Conservation (phyloP, 2,113 vertebrate species). For the Sula dactylatra region DNA sequence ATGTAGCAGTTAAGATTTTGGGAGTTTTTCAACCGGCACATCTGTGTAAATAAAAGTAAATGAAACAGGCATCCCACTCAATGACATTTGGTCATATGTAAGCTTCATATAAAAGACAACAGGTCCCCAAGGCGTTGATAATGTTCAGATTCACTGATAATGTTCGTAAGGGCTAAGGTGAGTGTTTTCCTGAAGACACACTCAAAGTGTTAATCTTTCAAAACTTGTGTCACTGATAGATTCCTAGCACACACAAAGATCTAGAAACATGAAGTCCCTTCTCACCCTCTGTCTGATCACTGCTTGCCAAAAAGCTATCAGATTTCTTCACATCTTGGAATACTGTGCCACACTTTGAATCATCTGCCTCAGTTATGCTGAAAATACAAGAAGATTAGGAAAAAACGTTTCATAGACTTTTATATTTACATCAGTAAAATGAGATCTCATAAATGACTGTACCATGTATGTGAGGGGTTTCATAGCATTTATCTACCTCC, state of each 20-base stretch:
- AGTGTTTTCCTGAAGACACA: neutral
- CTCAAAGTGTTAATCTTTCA: neutral
- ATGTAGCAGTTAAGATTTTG: neutral
- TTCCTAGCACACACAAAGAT: neutral
- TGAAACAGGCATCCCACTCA: neutral
- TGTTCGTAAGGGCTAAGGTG: neutral
- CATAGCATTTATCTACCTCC: neutral
- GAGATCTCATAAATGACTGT: neutral
- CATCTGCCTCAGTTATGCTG: constrained; percentile 17
- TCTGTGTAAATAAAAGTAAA: neutral
- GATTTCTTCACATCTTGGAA: constrained; percentile 4
- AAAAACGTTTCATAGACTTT: neutral
- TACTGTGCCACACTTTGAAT: neutral
- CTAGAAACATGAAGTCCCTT: neutral
- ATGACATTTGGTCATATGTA: neutral
- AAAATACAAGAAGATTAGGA: constrained; percentile 1
- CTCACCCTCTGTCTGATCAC: constrained; percentile 30
- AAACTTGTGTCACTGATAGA: neutral
- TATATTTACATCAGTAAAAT: neutral
- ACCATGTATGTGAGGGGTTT: neutral
- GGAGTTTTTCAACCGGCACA: neutral
- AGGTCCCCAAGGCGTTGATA: neutral
- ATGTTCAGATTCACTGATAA: neutral
- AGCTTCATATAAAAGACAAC: neutral
- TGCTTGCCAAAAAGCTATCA: neutral